These are phyloP conservation scores for Siniperca chuatsi DNA, from an alignment of 2,113 vertebrate genomes.

Conservation along the genomic window DNA sequence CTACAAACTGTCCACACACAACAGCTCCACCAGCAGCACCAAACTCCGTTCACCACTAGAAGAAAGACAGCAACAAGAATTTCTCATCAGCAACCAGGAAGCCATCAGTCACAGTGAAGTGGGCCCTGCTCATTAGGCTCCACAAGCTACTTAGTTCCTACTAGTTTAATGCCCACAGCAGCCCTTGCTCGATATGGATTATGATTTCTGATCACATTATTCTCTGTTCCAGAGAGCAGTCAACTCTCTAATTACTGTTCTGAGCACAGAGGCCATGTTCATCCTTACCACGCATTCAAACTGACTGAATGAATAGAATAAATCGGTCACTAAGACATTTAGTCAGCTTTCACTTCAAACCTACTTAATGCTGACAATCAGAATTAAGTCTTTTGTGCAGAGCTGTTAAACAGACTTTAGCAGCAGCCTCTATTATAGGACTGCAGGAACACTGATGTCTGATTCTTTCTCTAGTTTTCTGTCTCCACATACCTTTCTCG, in stretches of 20 bases:
- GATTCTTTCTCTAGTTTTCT: constrained; percentile 22
- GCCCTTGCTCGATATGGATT: constrained; percentile 34
- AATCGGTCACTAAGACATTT: constrained; percentile 5
- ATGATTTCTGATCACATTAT: constrained; percentile 51
- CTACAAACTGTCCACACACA: not conserved
- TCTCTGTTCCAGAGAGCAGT: constrained; percentile 1
- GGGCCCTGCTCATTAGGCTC: constrained; percentile 14
- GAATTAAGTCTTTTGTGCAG: constrained; percentile 15
- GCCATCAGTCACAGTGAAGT: constrained; percentile 29
- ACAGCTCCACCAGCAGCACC: not conserved
- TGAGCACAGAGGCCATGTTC: constrained; percentile 17
- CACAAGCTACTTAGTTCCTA: constrained; percentile 20
- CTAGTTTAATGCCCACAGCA: constrained; percentile 14
- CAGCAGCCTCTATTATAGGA: not conserved
- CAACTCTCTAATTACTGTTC: constrained; percentile 30
- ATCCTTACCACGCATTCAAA: not conserved
- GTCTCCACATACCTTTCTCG: not conserved
- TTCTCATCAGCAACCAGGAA: not conserved
- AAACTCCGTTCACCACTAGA: not conserved
- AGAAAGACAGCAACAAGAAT: no score
- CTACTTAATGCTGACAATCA: constrained; percentile 37
- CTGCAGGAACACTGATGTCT: constrained; percentile 23
- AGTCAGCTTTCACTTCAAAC: constrained; percentile 22
- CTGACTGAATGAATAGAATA: constrained; percentile 4
- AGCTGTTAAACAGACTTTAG: constrained; percentile 16